Conservation (phyloP, 2,797 vertebrate genomes). For the Acrocephalus scirpaceus region DNA sequence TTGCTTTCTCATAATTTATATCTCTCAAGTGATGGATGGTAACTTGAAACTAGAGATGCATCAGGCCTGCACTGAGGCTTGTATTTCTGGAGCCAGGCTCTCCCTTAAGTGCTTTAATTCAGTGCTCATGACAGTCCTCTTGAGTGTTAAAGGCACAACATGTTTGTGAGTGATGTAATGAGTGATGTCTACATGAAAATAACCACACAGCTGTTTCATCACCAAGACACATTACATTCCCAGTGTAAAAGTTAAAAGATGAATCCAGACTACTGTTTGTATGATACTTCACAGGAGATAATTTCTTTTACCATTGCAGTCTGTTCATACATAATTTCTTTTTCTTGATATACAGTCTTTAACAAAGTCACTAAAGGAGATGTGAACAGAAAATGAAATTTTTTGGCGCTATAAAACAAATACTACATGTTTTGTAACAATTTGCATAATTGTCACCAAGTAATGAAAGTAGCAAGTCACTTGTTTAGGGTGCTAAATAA, state of each 20-base stretch:
- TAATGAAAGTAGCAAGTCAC: not conserved
- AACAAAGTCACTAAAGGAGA: not conserved
- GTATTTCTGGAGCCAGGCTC: not conserved
- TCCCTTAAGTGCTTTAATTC: slow-evolving; percentile 31
- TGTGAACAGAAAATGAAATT: not conserved
- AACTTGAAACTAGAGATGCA: not conserved
- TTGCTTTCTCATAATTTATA: not conserved
- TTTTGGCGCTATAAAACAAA: not conserved
- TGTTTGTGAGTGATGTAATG: not conserved
- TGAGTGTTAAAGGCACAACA: not conserved
- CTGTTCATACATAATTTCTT: not conserved
- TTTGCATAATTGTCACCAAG: too few species aligned
- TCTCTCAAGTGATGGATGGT: not conserved
- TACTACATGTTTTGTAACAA: too few species aligned
- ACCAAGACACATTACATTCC: not conserved
- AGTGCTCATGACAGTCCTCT: not conserved
- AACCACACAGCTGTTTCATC: not conserved
- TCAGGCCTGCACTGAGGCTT: not conserved
- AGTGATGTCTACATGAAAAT: not conserved
- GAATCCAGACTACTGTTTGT: not conserved
- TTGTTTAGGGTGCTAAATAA: not conserved
- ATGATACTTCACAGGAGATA: not conserved
- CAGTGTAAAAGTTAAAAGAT: not conserved
- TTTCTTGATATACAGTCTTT: not conserved
- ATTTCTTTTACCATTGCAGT: not conserved